Percentiles rank a stretch among this genome's conserved stretches.
Evolutionary conservation across 2,888 invertebrate species (phyloP).

Genomic region (Axea sp.): DNA sequence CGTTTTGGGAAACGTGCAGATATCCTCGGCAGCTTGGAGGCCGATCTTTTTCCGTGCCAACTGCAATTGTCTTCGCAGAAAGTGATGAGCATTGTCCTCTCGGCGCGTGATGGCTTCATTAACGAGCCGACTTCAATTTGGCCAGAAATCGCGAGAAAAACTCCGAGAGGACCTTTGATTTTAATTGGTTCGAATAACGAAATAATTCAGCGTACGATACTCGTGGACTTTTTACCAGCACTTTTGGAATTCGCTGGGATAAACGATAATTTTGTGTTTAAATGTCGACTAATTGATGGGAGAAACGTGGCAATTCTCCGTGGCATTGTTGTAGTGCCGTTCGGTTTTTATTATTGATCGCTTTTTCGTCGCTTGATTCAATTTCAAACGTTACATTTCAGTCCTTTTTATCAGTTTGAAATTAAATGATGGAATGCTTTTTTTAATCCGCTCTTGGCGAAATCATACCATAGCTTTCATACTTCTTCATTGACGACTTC

Average conservation of each 20-base stretch:
- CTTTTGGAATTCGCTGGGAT: background rate
- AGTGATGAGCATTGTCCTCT: conserved; percentile 7
- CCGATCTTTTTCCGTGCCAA: conserved; percentile 3
- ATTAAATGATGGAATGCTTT: no score
- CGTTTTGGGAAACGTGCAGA: conserved; percentile 13
- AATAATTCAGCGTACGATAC: conserved; percentile 8
- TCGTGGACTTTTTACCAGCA: background rate
- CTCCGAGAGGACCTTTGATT: background rate
- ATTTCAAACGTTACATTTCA: no score
- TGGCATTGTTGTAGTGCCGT: background rate
- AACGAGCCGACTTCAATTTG: conserved; percentile 6
- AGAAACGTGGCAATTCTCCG: background rate
- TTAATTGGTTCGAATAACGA: conserved; percentile 35
- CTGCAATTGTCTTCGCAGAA: conserved; percentile 35
- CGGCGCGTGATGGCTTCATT: conserved; percentile 41
- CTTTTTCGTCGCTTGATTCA: no score
- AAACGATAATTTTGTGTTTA: conserved; percentile 3
- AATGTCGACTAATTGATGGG: conserved; percentile 4
- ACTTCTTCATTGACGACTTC: no score
- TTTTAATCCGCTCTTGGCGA: no score
- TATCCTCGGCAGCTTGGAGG: conserved; percentile 4
- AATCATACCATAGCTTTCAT: no score
- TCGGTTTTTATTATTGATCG: no score
- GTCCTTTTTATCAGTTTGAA: no score
- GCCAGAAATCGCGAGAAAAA: conserved; percentile 24